These are phyloP conservation scores for Didymodactylos carnosus DNA, from an alignment of 2,888 invertebrate genomes.

Conservation along the genomic window DNA sequence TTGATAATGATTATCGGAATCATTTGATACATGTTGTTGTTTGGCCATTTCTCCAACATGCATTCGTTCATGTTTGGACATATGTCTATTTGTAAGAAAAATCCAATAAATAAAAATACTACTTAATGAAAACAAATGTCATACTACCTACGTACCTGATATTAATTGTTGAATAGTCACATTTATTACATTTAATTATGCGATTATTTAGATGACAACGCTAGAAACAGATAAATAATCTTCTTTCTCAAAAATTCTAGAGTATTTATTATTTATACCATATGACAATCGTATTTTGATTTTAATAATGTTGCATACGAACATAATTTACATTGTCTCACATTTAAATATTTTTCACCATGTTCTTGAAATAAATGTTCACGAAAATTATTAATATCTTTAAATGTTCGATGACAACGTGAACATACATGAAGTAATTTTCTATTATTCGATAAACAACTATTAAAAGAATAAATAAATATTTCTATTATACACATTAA, in stretches of 20 bases:
- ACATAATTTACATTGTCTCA: constrained; percentile 6
- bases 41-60: too few species aligned
- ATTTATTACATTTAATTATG: constrained; percentile 9
- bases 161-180: constrained; percentile 11
- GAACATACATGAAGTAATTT: constrained; percentile 1
- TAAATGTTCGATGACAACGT: constrained; percentile 9
- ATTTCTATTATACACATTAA: too few species aligned
- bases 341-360: constrained; percentile 1
- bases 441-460: too few species aligned
- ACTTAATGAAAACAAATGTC: not conserved
- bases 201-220: constrained; percentile 12
- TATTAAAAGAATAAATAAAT: too few species aligned
- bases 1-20: too few species aligned
- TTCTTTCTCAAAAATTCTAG: too few species aligned
- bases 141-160: not conserved
- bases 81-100: not conserved
- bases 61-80: constrained; percentile 10
- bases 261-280: not conserved
- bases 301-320: constrained; percentile 10
- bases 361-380: constrained; percentile 11
- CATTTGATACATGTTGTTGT: not conserved
- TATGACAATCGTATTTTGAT: constrained; percentile 13
- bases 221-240: not conserved
- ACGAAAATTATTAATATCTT: constrained; percentile 11
- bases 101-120: not conserved